Evolutionary conservation across 2,797 vertebrate genomes (phyloP), one percentile per base, ranked within the genome.

Genomic region (Hippopotamyrus pictus): DNA sequence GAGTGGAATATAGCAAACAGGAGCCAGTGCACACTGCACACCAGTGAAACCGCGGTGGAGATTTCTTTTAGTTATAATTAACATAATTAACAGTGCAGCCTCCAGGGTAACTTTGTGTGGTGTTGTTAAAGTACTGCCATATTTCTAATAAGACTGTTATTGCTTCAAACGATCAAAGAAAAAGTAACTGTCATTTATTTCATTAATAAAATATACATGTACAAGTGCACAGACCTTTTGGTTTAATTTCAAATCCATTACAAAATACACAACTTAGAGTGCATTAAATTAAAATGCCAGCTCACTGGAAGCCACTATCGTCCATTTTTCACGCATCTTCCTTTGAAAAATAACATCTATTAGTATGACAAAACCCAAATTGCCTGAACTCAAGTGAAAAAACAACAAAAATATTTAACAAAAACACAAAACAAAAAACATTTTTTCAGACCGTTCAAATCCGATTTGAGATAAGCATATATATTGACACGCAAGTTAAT

Each of bases 81-180:
- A 76, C 69, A 65, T 65, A 76, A 76, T 79, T 79, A 79, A 79
- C 37, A 44, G 41, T 19, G 37, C 73, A 41, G 73, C 37, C 73
- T 44, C 37, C 41, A 41, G 73, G 37, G 37, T 79, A 79, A 44
- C 17, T 44, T 44, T 79, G 37, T 79, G 82, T 29, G n/a, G 44
- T 48, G n/a, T n/a, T 50, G 46, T 50, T 51, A 84, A 84, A 84
- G 41, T 51, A 17, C 46, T 48, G 19, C 48, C 82, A 85, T 85
- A 9, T 51, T 85, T 85, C 44, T 85, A 85, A 85, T 29, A 48
- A 85, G 82, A 85, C 82, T n/a, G 9, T 51, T 85, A 85, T n/a
- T 79, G 82, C n/a, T 85, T 85, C n/a, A 48, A 85, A 50, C 3
- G 22, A 85, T 85, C 44, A 48, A 85, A 48, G 82, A 51, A 51